Conservation (phyloP, 2,113 vertebrate species). For the Microtus montanus region DNA sequence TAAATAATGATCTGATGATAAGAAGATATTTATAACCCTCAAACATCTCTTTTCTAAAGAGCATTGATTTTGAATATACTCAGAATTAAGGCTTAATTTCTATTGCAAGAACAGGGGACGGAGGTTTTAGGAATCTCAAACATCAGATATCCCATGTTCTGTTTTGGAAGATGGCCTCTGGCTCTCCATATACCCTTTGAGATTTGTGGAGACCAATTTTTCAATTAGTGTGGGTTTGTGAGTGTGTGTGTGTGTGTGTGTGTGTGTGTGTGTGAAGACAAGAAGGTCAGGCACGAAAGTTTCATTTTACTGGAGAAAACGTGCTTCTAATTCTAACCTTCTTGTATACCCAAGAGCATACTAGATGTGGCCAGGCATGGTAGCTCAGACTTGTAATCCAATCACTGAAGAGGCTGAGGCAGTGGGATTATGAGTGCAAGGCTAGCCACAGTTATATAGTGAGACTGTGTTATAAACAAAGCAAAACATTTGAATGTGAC, state of each 20-base stretch:
- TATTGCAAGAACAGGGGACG: background rate
- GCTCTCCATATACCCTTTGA: background rate
- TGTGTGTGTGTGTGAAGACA: background rate
- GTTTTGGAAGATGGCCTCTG: background rate
- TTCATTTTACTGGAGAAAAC: background rate
- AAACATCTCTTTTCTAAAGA: background rate
- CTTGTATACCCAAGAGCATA: background rate
- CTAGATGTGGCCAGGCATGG: background rate
- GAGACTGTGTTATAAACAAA: background rate
- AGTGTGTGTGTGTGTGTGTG: background rate
- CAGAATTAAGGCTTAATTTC: constrained; percentile 34
- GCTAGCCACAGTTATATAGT: background rate
- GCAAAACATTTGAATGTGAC: background rate
- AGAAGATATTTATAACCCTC: background rate
- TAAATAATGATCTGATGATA: background rate
- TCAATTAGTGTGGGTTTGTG: background rate
- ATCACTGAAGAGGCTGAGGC: background rate
- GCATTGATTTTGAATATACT: background rate
- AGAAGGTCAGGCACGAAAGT: no score
- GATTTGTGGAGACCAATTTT: background rate
- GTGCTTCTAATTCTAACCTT: background rate
- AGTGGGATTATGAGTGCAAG: background rate
- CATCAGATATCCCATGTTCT: background rate
- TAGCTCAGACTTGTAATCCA: background rate
- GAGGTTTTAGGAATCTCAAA: background rate